Percentiles rank a stretch among this genome's conserved stretches.
phyloP scores from a whole-genome alignment of 1,140 invertebrate species.

The Muscidifurax raptorellus region DNA sequence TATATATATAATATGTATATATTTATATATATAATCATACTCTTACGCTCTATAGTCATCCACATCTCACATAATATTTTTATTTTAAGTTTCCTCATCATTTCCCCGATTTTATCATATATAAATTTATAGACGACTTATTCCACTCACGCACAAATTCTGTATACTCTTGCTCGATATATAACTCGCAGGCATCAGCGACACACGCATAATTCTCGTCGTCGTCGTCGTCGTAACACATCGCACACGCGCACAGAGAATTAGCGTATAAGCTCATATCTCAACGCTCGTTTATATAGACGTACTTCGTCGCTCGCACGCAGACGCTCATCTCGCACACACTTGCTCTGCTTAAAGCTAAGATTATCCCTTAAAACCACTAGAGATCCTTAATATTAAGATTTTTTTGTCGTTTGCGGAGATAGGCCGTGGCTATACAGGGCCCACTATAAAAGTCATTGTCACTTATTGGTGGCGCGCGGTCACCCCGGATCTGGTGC shows the following conservation, averaged over 20 bases:
- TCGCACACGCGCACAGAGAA: no score
- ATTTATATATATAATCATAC: conserved; percentile 37
- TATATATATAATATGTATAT: conserved; percentile 31
- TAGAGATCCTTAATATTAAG: conserved; percentile 21
- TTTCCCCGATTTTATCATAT: conserved; percentile 36
- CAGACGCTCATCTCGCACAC: conserved; percentile 2
- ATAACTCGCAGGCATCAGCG: no score
- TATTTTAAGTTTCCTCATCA: conserved; percentile 32
- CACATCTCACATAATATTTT: conserved; percentile 29
- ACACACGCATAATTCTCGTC: no score
- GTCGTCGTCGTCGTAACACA: no score
- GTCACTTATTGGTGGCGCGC: conserved; percentile 72
- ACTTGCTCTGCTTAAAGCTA: background rate
- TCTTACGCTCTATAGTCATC: conserved; percentile 14
- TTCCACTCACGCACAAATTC: background rate
- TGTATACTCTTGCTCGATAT: no score
- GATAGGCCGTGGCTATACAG: conserved; percentile 76
- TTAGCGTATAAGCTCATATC: no score
- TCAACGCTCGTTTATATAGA: no score
- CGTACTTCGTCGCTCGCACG: conserved; percentile 39
- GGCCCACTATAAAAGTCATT: conserved; percentile 70
- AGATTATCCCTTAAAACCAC: conserved; percentile 7
- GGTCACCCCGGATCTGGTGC: conserved; percentile 63
- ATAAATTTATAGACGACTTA: conserved; percentile 53
- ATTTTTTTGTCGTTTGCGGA: conserved; percentile 37